Percentiles rank a stretch among this genome's conserved stretches.
phyloP scores from a whole-genome alignment of 1,140 invertebrate genomes.

The Temnothorax nylanderi region DNA sequence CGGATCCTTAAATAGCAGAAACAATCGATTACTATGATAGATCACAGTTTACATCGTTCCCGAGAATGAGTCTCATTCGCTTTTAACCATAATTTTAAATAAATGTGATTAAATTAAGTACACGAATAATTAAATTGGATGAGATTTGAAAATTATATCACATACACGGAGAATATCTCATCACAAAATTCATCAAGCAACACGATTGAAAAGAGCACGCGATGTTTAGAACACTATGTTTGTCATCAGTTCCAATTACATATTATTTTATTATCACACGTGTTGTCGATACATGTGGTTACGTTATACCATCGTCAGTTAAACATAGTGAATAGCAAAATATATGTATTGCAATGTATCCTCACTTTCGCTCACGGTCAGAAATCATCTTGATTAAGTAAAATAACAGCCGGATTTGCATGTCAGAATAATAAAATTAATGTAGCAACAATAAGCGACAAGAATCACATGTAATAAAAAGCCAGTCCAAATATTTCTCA shows the following conservation, averaged over 20 bases:
- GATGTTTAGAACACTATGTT: neutral
- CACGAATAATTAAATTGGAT: neutral
- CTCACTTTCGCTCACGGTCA: neutral
- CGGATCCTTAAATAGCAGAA: neutral
- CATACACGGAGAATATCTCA: neutral
- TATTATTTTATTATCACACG: slow-evolving; percentile 48
- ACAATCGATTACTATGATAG: neutral
- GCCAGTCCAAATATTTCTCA: slow-evolving; percentile 35
- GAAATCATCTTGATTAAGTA: neutral
- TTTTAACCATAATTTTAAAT: no score
- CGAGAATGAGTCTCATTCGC: neutral
- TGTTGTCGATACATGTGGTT: slow-evolving; percentile 32
- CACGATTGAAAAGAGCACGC: neutral
- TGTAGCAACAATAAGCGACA: neutral
- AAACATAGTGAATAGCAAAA: slow-evolving; percentile 25
- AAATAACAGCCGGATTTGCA: neutral
- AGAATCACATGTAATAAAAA: slow-evolving; percentile 45
- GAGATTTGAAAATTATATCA: neutral
- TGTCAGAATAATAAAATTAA: slow-evolving; percentile 3
- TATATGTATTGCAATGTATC: neutral
- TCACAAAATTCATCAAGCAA: neutral
- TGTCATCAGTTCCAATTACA: slow-evolving; percentile 15
- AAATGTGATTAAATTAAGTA: neutral
- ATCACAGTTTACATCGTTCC: neutral
- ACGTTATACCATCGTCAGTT: neutral